Evolutionary conservation across 2,888 invertebrate species (phyloP).

Genomic region (Invenusta paracnida): DNA sequence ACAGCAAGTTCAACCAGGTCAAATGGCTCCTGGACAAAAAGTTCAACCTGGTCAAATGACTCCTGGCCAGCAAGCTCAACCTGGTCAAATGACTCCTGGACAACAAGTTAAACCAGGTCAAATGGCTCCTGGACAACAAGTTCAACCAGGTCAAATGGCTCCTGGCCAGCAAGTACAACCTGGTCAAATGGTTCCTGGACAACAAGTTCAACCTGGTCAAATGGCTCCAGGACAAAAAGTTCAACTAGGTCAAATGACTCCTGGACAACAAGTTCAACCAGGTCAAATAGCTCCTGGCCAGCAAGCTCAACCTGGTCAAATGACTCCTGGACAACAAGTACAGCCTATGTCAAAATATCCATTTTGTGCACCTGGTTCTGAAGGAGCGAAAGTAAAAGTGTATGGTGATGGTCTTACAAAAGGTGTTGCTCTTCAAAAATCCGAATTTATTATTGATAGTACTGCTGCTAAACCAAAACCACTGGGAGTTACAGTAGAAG

Average conservation of each 20-base stretch:
- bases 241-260: background rate
- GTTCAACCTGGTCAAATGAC: background rate
- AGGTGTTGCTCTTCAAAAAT: constrained; percentile 59
- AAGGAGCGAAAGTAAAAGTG: constrained; percentile 65
- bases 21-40: background rate
- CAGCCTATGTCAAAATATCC: too few species aligned
- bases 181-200: constrained; percentile 4
- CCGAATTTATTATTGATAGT: constrained; percentile 77
- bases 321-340: background rate
- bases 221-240: background rate
- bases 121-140: constrained; percentile 17
- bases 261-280: background rate
- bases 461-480: constrained; percentile 70
- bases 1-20: constrained; percentile 13
- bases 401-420: constrained; percentile 70
- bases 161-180: constrained; percentile 13
- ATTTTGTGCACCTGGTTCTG: too few species aligned
- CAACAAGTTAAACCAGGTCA: background rate
- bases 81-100: constrained; percentile 18
- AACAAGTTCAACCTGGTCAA: background rate
- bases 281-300: constrained; percentile 5
- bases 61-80: background rate
- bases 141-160: background rate
- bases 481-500: constrained; percentile 59
- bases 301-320: background rate